Conservation (phyloP, 2,888 invertebrate species). For the Epistrophella euchroma region DNA sequence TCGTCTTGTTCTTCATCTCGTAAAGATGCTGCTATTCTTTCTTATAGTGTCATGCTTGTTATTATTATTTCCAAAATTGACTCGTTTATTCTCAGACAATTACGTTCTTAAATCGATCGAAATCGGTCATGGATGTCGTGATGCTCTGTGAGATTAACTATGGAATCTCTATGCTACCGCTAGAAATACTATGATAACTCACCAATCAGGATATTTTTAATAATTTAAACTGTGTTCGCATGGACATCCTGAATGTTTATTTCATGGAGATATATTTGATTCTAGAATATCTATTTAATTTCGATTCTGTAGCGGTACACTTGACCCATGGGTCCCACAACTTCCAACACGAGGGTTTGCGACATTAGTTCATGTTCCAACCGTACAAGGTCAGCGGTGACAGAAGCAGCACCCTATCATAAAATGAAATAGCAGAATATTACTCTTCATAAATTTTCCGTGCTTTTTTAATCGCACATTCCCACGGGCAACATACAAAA, state of each 20-base stretch:
- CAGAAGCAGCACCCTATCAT: constrained; percentile 26
- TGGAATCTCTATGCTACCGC: constrained; percentile 2
- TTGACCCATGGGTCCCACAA: neutral
- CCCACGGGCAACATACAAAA: constrained; percentile 68
- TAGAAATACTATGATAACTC: constrained; percentile 11
- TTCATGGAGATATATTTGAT: constrained; percentile 43
- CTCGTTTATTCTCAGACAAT: constrained; percentile 55
- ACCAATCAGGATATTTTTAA: constrained; percentile 16
- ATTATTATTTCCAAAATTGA: constrained; percentile 50
- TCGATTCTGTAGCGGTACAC: neutral
- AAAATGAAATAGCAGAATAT: constrained; percentile 57
- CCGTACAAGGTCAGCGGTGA: neutral
- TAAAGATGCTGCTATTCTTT: constrained; percentile 27
- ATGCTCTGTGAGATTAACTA: neutral
- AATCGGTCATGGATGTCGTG: constrained; percentile 28
- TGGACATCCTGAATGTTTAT: neutral
- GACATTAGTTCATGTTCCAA: constrained; percentile 8
- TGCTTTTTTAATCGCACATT: constrained; percentile 67
- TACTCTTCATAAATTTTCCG: constrained; percentile 67
- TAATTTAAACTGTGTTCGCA: constrained; percentile 34
- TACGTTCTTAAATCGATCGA: constrained; percentile 50
- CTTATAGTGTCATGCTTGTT: constrained; percentile 48
- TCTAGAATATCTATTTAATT: constrained; percentile 25
- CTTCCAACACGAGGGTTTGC: neutral
- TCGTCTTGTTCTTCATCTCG: neutral